phyloP scores from a whole-genome alignment of 2,113 vertebrate species.

The Nothoprocta perdicaria region DNA sequence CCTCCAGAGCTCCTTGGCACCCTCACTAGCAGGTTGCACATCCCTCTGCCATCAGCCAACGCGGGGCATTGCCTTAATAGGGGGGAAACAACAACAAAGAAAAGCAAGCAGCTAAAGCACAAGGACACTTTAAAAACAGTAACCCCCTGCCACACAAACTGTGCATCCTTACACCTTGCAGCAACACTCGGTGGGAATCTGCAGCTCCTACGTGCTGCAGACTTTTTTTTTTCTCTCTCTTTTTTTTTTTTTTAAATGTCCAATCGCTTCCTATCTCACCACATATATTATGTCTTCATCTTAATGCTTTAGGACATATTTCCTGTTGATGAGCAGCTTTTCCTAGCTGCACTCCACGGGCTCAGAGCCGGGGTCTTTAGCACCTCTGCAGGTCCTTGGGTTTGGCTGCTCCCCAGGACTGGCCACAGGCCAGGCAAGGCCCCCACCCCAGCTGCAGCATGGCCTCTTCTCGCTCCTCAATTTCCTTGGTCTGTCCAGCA shows the following conservation, averaged over 20 bases:
- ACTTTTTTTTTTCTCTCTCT: too few species aligned
- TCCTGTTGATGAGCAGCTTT: neutral
- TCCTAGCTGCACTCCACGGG: neutral
- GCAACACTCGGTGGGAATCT: conserved; percentile 12
- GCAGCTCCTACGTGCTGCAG: neutral
- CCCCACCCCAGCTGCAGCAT: neutral
- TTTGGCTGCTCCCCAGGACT: neutral
- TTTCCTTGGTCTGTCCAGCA: neutral
- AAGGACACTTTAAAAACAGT: neutral
- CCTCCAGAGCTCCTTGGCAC: neutral
- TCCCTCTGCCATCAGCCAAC: neutral
- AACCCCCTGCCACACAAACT: neutral
- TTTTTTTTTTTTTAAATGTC: neutral
- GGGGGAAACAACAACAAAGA: neutral
- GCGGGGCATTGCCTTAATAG: neutral
- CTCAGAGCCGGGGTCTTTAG: neutral
- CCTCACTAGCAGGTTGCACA: neutral
- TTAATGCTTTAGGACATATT: neutral
- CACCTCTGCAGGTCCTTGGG: conserved; percentile 11
- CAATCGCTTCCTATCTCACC: neutral
- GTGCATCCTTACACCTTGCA: neutral
- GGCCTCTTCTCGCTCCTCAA: neutral
- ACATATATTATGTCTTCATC: neutral
- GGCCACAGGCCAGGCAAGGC: neutral
- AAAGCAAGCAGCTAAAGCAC: neutral